phyloP scores from a whole-genome alignment of 2,113 vertebrate genomes.

The Catharus minimus region DNA sequence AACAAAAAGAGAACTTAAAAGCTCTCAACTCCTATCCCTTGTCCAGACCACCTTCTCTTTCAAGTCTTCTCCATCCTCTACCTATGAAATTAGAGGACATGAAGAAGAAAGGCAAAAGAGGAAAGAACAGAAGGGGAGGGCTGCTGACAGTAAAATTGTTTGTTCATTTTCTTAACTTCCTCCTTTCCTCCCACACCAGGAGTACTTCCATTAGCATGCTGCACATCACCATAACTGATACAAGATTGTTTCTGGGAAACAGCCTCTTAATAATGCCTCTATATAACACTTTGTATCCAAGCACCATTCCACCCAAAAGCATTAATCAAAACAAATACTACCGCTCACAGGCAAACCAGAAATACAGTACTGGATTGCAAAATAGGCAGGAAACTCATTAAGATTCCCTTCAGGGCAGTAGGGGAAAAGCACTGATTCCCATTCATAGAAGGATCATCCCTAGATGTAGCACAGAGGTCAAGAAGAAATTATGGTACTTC shows the following conservation, averaged over 20 bases:
- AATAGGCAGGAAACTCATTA: slow-evolving; percentile 46
- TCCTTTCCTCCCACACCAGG: not conserved
- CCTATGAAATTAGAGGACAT: not conserved
- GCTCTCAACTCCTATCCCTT: not conserved
- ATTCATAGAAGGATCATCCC: slow-evolving; percentile 29
- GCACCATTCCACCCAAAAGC: slow-evolving; percentile 1
- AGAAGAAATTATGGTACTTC: not conserved
- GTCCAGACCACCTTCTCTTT: not conserved
- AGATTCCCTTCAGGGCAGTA: slow-evolving; percentile 38
- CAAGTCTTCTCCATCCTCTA: not conserved
- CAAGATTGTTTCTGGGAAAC: not conserved
- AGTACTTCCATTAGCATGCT: not conserved
- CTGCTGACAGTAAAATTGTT: not conserved
- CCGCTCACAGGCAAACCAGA: not conserved
- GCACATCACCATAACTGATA: not conserved
- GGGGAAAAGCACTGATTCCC: not conserved
- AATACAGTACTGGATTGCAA: slow-evolving; percentile 28
- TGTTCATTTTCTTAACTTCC: not conserved
- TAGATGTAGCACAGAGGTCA: slow-evolving; percentile 34
- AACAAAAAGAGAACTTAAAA: not conserved
- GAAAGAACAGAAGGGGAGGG: not conserved
- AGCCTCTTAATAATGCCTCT: not conserved
- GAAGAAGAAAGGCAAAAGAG: not conserved
- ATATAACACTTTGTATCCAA: not conserved
- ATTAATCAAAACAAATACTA: slow-evolving; percentile 40